phyloP scores from a whole-genome alignment of 1,140 invertebrate species.

The Cecropterus lyciades region DNA sequence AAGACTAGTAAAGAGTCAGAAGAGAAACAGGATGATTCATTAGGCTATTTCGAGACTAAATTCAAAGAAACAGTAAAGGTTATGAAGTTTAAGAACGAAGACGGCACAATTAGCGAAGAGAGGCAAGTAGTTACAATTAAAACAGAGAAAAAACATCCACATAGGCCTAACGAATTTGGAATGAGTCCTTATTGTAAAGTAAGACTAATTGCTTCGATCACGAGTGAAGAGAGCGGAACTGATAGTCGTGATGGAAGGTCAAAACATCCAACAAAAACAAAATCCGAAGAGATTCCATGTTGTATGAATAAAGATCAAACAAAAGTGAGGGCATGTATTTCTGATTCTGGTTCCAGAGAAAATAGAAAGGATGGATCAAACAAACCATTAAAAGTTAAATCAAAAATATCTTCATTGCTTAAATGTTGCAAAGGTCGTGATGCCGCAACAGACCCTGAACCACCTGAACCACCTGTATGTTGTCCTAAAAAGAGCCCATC shows the following conservation, averaged over 20 bases:
- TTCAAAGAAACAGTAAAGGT: slow-evolving; percentile 47
- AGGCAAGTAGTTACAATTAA: slow-evolving; percentile 49
- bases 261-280: background rate
- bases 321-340: slow-evolving; percentile 10
- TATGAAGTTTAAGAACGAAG: slow-evolving; percentile 40
- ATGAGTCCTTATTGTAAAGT: slow-evolving; percentile 4
- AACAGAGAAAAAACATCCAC: slow-evolving; percentile 44
- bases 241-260: too few relatives aligned
- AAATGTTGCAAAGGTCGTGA: background rate
- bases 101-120: slow-evolving; percentile 49
- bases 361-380: background rate
- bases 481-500: slow-evolving; percentile 7
- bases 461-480: background rate
- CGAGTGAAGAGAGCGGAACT: background rate
- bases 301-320: background rate
- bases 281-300: background rate
- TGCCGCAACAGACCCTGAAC: background rate
- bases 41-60: slow-evolving; percentile 41
- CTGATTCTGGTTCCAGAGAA: background rate
- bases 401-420: background rate
- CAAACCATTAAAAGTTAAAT: too few relatives aligned
- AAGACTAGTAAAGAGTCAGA: background rate
- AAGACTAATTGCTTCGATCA: slow-evolving; percentile 4
- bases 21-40: background rate
- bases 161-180: background rate